A percentile compares a stretch with the other conserved stretches of the same genome.
Evolutionary conservation across 2,888 invertebrate genomes (phyloP).

Genomic region (Leptopilina syphax): DNA sequence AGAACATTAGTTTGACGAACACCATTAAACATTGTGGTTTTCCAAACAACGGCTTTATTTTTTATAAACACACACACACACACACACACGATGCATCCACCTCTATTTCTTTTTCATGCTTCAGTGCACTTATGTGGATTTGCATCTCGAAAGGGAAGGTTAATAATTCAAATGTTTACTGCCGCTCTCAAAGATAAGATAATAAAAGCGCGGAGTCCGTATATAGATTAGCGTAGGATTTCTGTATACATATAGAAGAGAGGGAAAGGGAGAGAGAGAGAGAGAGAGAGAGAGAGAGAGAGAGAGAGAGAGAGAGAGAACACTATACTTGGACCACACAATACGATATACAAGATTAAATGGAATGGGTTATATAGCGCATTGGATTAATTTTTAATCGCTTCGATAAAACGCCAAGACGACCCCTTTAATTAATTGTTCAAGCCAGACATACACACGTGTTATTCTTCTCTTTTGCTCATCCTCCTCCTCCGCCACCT

Average conservation of each 20-base stretch:
- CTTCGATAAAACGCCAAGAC: constrained; percentile 44
- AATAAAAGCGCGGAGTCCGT: constrained; percentile 62
- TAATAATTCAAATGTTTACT: constrained; percentile 67
- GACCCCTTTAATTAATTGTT: constrained; percentile 52
- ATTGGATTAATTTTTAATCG: constrained; percentile 57
- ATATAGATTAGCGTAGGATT: constrained; percentile 46
- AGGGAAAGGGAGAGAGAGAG: too few species aligned
- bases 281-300: too few species aligned
- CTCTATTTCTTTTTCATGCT: constrained; percentile 13
- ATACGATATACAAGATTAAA: constrained; percentile 9
- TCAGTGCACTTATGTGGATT: constrained; percentile 38
- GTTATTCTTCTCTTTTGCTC: constrained; percentile 36
- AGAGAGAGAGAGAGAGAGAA: too few species aligned
- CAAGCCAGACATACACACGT: constrained; percentile 37
- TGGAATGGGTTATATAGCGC: constrained; percentile 25
- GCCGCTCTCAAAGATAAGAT: constrained; percentile 63
- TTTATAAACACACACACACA: not conserved
- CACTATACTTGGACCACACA: constrained; percentile 10
- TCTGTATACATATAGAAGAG: not conserved
- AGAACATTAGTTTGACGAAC: constrained; percentile 20
- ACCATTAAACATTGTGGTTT: constrained; percentile 47
- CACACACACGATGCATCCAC: not conserved
- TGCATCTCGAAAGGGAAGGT: constrained; percentile 37
- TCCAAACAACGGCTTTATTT: constrained; percentile 34
- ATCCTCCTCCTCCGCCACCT: not conserved